These are phyloP conservation scores for Gastracanthus pulcherrimus DNA, from an alignment of 2,888 invertebrate species.

Conservation along the genomic window DNA sequence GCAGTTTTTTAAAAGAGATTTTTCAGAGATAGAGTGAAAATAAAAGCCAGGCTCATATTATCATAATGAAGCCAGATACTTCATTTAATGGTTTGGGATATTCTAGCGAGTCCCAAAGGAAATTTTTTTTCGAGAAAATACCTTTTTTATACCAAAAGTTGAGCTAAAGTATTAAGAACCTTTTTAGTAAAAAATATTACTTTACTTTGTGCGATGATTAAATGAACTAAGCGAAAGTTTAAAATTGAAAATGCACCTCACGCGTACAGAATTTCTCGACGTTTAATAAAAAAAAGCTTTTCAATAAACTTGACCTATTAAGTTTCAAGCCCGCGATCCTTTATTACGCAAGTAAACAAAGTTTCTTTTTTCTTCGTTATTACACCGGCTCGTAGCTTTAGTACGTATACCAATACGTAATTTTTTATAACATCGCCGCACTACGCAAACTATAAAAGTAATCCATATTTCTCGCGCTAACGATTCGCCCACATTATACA, in stretches of 20 bases:
- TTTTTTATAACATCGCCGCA: neutral
- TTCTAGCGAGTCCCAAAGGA: no score
- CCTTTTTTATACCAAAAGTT: no score
- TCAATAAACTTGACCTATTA: neutral
- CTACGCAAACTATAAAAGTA: neutral
- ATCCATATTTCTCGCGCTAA: neutral
- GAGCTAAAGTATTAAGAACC: no score
- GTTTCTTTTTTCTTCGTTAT: neutral
- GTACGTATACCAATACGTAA: neutral
- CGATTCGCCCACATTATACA: neutral
- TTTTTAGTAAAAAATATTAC: no score
- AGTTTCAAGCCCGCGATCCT: neutral
- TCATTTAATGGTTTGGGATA: no score
- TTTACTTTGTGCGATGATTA: no score
- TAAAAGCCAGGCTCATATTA: no score
- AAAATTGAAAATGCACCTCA: neutral
- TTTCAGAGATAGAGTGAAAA: no score
- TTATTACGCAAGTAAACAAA: neutral
- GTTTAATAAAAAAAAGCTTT: neutral
- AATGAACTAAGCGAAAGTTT: neutral
- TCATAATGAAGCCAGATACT: no score
- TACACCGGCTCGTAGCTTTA: neutral
- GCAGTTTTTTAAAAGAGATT: no score
- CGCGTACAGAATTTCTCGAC: no score
- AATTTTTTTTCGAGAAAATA: no score